phyloP scores from a whole-genome alignment of 2,888 invertebrate genomes.

The Pheosia tremula region DNA sequence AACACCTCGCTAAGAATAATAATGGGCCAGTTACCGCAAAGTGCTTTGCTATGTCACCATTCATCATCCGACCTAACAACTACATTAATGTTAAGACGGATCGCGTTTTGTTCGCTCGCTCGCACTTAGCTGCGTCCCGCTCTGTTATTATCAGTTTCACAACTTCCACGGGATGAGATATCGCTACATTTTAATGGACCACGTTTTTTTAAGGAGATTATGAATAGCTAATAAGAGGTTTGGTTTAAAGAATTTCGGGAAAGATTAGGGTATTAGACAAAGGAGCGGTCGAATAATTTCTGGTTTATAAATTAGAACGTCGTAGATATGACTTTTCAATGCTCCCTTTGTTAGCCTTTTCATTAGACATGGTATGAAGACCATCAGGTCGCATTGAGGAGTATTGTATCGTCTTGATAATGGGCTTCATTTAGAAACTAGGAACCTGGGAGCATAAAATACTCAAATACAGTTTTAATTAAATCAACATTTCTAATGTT shows the following conservation, averaged over 20 bases:
- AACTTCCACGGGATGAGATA: slow-evolving; percentile 50
- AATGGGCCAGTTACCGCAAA: slow-evolving; percentile 73
- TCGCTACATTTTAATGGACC: slow-evolving; percentile 43
- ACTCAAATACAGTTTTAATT: too few relatives aligned
- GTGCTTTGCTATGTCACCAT: slow-evolving; percentile 81
- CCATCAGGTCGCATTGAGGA: too few relatives aligned
- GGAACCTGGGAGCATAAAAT: too few relatives aligned
- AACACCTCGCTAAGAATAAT: slow-evolving; percentile 70
- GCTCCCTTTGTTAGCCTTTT: too few relatives aligned
- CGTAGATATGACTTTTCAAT: too few relatives aligned
- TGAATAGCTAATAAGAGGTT: slow-evolving; percentile 32
- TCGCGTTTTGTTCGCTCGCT: slow-evolving; percentile 52
- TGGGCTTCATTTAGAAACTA: too few relatives aligned
- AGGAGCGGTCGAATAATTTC: not conserved
- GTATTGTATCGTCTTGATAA: too few relatives aligned
- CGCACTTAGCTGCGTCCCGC: slow-evolving; percentile 47
- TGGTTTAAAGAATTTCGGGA: slow-evolving; percentile 21
- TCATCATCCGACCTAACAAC: slow-evolving; percentile 71
- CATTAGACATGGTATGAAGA: too few relatives aligned
- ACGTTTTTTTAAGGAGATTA: slow-evolving; percentile 36
- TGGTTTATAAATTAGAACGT: not conserved
- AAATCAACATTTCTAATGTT: not conserved
- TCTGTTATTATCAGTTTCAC: slow-evolving; percentile 65
- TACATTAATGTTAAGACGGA: slow-evolving; percentile 77
- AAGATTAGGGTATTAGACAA: slow-evolving; percentile 9